Conservation (phyloP, 2,113 vertebrate species). For the Perccottus glenii region DNA sequence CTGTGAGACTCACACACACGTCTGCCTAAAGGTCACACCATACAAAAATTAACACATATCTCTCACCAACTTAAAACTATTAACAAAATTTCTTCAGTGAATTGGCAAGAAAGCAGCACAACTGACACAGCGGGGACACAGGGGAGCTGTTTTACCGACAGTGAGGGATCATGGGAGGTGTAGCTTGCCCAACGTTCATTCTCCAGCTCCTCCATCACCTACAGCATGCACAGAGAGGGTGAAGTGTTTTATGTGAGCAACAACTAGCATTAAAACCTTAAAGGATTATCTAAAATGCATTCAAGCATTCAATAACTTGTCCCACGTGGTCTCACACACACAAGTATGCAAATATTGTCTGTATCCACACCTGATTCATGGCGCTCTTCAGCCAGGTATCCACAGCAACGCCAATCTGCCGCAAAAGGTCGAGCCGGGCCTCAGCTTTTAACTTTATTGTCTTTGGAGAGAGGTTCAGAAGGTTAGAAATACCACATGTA, state of each 20-base stretch:
- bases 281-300: background rate
- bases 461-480: conserved; percentile 65
- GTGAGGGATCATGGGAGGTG: conserved; percentile 89
- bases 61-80: background rate
- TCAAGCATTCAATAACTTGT: conserved; percentile 8
- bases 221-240: conserved; percentile 81
- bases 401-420: conserved; percentile 95
- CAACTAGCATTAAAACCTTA: conserved; percentile 6
- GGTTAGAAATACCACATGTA: background rate
- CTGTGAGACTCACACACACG: conserved; percentile 15
- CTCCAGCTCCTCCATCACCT: conserved; percentile 98
- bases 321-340: conserved; percentile 4
- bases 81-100: background rate
- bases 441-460: conserved; percentile 95
- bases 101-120: conserved; percentile 27
- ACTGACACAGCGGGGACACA: conserved; percentile 16
- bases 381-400: conserved; percentile 97
- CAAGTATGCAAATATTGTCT: background rate
- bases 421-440: conserved; percentile 91
- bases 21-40: conserved; percentile 11
- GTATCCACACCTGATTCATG: conserved; percentile 87
- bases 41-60: background rate
- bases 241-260: conserved; percentile 23
- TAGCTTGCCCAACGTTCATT: conserved; percentile 94
- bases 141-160: conserved; percentile 83